phyloP scores from a whole-genome alignment of 2,888 invertebrate species.

The Stenolophus ochropezus region DNA sequence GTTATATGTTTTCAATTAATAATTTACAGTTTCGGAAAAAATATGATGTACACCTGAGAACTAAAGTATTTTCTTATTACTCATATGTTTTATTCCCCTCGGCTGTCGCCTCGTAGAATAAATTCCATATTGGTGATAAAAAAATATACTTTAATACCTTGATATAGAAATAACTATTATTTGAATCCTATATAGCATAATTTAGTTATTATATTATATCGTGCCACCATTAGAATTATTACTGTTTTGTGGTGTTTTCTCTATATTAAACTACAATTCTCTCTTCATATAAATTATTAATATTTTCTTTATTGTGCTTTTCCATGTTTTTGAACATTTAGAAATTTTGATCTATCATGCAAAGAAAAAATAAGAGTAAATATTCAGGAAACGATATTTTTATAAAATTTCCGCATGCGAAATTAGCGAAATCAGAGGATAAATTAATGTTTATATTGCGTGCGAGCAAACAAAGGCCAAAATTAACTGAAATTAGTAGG shows the following conservation, averaged over 20 bases:
- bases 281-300: background rate
- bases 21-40: too few species aligned
- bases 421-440: background rate
- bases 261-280: background rate
- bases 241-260: background rate
- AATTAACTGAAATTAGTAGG: background rate
- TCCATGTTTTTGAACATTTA: background rate
- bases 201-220: too few species aligned
- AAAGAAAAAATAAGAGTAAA: constrained; percentile 12
- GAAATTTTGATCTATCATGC: constrained; percentile 2
- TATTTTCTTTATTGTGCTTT: background rate
- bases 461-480: background rate
- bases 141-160: too few species aligned
- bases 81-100: too few species aligned
- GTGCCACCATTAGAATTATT: too few species aligned
- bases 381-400: background rate
- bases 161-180: too few species aligned
- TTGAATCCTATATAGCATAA: too few species aligned
- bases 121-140: too few species aligned
- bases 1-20: too few species aligned
- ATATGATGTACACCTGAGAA: too few species aligned
- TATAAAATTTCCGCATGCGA: constrained; percentile 11
- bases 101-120: too few species aligned
- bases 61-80: too few species aligned
- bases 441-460: constrained; percentile 21